Percentiles rank a stretch among this genome's conserved stretches.
Conservation (phyloP, 1,140 invertebrate genomes). For the Marisa cornuarietis region DNA sequence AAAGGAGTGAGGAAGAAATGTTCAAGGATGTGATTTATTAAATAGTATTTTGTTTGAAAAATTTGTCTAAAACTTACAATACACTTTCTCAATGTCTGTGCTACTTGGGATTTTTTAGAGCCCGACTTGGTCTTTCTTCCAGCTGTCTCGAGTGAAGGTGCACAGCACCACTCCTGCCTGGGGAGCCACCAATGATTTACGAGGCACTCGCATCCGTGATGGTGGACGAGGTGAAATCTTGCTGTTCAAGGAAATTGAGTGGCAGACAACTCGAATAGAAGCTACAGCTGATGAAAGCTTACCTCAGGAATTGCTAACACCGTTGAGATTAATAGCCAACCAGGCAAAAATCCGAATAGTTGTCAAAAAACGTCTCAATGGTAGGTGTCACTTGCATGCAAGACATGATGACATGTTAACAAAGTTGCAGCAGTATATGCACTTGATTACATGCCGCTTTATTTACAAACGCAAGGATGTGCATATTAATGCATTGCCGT, state of each 20-base stretch:
- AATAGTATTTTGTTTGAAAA: not conserved
- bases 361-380: slow-evolving; percentile 91
- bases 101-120: too few species aligned
- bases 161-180: slow-evolving; percentile 93
- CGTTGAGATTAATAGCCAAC: slow-evolving; percentile 91
- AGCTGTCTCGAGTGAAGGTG: slow-evolving; percentile 91
- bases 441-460: too few species aligned
- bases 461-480: too few species aligned
- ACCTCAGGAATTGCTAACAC: slow-evolving; percentile 70
- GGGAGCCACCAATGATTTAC: slow-evolving; percentile 80
- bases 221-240: slow-evolving; percentile 85
- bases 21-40: not conserved
- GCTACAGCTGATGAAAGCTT: slow-evolving; percentile 70
- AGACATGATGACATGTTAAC: too few species aligned
- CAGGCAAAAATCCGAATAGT: slow-evolving; percentile 94
- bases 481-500: too few species aligned
- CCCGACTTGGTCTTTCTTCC: slow-evolving; percentile 27
- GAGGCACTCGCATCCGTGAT: slow-evolving; percentile 91
- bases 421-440: too few species aligned
- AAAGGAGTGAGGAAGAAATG: too few species aligned
- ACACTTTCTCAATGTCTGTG: not conserved
- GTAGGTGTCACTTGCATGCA: slow-evolving; percentile 67
- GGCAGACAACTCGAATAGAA: slow-evolving; percentile 95
- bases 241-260: slow-evolving; percentile 97
- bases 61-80: not conserved